Evolutionary conservation across 1,140 invertebrate genomes (phyloP).

Genomic region (Drosophila seguyi): DNA sequence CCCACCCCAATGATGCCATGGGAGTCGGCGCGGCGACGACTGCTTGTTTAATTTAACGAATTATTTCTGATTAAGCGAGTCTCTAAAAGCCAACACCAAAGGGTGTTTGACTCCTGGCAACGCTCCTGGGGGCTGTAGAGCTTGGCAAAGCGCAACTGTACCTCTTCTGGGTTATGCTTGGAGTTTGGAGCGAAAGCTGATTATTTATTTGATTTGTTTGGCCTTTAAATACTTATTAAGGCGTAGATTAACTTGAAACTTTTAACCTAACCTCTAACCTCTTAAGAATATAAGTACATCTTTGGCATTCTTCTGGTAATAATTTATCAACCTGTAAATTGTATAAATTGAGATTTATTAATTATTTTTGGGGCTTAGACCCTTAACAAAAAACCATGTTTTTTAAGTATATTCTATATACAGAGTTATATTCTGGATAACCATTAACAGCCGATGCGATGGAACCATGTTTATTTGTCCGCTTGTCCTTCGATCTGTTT

Average conservation of each 20-base stretch:
- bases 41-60: slow-evolving; percentile 78
- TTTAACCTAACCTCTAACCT: no score
- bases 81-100: slow-evolving; percentile 19
- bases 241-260: not conserved
- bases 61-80: slow-evolving; percentile 70
- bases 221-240: not conserved
- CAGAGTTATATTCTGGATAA: not conserved
- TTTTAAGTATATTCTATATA: not conserved
- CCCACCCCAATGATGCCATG: slow-evolving; percentile 15
- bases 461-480: not conserved
- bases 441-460: not conserved
- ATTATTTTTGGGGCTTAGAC: not conserved
- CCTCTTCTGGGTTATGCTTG: not conserved
- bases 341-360: not conserved
- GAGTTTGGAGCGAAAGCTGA: not conserved
- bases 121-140: not conserved
- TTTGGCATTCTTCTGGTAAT: not conserved
- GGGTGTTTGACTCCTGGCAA: not conserved
- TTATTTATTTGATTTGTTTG: not conserved
- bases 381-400: not conserved
- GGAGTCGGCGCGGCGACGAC: slow-evolving; percentile 6
- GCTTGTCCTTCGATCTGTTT: not conserved
- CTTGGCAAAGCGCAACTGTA: slow-evolving; percentile 52
- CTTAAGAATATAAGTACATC: no score
- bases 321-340: not conserved